phyloP scores from a whole-genome alignment of 2,888 invertebrate species.

The Altica lythri region DNA sequence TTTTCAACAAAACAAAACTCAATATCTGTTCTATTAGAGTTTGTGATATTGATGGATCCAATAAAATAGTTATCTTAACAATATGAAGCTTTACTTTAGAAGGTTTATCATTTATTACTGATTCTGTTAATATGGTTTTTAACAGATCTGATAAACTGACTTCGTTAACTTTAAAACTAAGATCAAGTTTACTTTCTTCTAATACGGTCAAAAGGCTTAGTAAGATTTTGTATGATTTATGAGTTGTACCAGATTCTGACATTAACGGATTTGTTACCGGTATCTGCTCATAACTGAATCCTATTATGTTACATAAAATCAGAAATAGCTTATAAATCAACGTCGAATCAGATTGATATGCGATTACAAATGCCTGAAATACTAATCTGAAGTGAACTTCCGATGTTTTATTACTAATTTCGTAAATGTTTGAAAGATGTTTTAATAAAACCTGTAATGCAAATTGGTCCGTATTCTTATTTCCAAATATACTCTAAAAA shows the following conservation, averaged over 20 bases:
- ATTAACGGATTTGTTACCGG: conserved; percentile 29
- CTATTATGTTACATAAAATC: conserved; percentile 43
- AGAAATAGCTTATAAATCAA: conserved; percentile 45
- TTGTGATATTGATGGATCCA: conserved; percentile 52
- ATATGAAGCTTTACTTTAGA: conserved; percentile 45
- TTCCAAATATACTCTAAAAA: conserved; percentile 44
- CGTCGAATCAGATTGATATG: conserved; percentile 39
- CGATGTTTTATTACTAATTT: conserved; percentile 24
- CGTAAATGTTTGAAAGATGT: conserved; percentile 33
- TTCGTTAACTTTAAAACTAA: conserved; percentile 42
- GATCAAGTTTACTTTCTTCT: conserved; percentile 35
- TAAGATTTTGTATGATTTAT: conserved; percentile 42
- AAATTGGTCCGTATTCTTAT: conserved; percentile 28
- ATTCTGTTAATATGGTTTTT: conserved; percentile 43
- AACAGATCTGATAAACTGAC: conserved; percentile 45
- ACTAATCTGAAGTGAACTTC: conserved; percentile 44
- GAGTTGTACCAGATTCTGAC: too few species aligned
- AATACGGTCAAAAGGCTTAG: conserved; percentile 40
- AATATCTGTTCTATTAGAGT: conserved; percentile 44
- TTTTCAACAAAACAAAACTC: conserved; percentile 43
- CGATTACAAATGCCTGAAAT: conserved; percentile 44
- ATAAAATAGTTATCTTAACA: conserved; percentile 43
- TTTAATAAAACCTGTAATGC: conserved; percentile 41
- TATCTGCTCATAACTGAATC: conserved; percentile 40
- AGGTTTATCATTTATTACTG: conserved; percentile 43